These are phyloP conservation scores for Tetramorium bicarinatum DNA, from an alignment of 2,888 invertebrate genomes.

Conservation along the genomic window DNA sequence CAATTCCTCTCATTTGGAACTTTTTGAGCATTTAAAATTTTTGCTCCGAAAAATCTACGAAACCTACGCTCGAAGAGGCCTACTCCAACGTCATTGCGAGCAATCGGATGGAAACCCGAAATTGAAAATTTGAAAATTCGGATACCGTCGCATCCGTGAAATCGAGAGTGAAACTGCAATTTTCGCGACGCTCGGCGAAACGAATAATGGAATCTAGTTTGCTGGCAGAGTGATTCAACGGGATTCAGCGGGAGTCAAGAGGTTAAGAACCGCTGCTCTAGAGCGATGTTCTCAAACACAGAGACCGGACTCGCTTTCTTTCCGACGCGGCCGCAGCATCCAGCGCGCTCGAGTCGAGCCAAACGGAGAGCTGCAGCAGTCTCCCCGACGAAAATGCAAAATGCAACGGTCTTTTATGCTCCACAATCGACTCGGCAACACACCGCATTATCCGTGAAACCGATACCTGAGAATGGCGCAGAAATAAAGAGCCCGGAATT, in stretches of 20 bases:
- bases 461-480: background rate
- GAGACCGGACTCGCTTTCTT: conserved; percentile 40
- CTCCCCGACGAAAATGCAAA: conserved; percentile 9
- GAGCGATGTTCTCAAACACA: conserved; percentile 26
- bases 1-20: background rate
- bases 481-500: background rate
- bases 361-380: background rate
- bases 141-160: too few species aligned
- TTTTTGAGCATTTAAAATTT: background rate
- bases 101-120: background rate
- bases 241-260: background rate
- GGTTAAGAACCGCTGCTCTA: conserved; percentile 36
- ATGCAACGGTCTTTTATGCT: conserved; percentile 21
- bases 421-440: conserved; percentile 1
- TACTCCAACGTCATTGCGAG: background rate
- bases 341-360: background rate
- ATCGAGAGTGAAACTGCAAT: background rate
- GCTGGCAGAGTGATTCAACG: background rate
- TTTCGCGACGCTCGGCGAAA: background rate
- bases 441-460: background rate
- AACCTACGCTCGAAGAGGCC: too few species aligned
- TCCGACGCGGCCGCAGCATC: background rate
- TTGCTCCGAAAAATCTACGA: background rate
- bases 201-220: background rate
- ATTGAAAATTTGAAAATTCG: conserved; percentile 1